Base-by-base conservation (phyloP, 1,140 invertebrate genomes). In the Chironomus striatipennis region DNA sequence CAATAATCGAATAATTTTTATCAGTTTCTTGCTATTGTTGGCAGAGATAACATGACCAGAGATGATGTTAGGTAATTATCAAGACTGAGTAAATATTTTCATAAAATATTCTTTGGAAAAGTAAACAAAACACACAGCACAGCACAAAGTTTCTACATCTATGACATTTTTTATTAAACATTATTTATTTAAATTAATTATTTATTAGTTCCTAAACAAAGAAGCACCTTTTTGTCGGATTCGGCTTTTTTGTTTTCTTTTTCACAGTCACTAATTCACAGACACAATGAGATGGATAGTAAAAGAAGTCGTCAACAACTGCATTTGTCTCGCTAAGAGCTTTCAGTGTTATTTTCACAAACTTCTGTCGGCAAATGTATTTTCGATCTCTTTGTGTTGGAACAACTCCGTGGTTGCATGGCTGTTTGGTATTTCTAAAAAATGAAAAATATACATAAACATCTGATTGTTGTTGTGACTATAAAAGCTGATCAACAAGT, bases 241-340 rank as follows among this genome's bases (percentile, higher is more conserved):
- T 57, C n/a, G 47, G 47, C 47, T 57, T 57, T 57, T 15, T 57
- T n/a, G 47, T 57, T 57, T 57, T 57, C 12, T 57, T 57, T n/a
- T 57, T 57, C 12, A 57, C 47, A n/a, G 47, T 57, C 12, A 57
- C 47, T 15, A 70, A 1, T 70, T 21, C 20, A 18, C 65, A 70
- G 9, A 20, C n/a, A 18, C 65, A 70, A 18, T 70, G 65, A 20
- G n/a, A 18, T 9, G 65, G 65, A 70, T 70, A 70, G 20, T 70
- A 70, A 17, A 70, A 70, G 8, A 20, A 3, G 7, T 70, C 65
- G 17, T 70, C 65, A 20, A 70, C n/a, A 7, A 70, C 47, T n/a
- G n/a, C 20, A 70, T 70, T 21, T 20, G 8, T n/a, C 18, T 21
- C 65, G 9, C 65, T 18, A 18, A 70, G 18, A 3, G 65, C 17